Evolutionary conservation across 2,888 invertebrate genomes (phyloP).

Genomic region (Macropis europaea): DNA sequence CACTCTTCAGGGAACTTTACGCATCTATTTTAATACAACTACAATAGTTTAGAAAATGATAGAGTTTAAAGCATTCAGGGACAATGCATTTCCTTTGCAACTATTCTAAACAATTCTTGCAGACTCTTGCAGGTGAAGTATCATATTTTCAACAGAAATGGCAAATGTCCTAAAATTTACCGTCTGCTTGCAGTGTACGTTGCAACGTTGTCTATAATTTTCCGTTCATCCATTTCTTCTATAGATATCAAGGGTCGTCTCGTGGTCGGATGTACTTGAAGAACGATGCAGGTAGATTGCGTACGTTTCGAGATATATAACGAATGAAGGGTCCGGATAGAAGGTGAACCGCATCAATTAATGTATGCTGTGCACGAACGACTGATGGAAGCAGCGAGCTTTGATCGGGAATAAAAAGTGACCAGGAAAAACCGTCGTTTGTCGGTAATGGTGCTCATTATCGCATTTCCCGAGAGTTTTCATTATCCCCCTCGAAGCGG

Average conservation of each 20-base stretch:
- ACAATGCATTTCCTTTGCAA: too few relatives aligned
- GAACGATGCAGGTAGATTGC: neutral
- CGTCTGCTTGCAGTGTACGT: too few relatives aligned
- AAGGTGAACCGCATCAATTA: slow-evolving; percentile 29
- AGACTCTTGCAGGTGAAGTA: too few relatives aligned
- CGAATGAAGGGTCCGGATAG: neutral
- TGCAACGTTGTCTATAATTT: too few relatives aligned
- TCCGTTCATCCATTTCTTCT: too few relatives aligned
- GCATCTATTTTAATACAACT: too few relatives aligned
- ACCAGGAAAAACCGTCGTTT: slow-evolving; percentile 15
- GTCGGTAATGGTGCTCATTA: slow-evolving; percentile 30
- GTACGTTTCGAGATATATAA: neutral
- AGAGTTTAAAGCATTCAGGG: too few relatives aligned
- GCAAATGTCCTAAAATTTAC: too few relatives aligned
- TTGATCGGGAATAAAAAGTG: slow-evolving; percentile 13
- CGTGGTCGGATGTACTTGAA: neutral
- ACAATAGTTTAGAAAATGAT: too few relatives aligned
- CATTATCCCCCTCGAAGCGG: slow-evolving; percentile 14
- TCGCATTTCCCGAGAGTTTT: slow-evolving; percentile 19
- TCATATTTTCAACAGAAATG: too few relatives aligned
- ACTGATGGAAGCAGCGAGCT: neutral
- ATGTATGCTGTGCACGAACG: neutral
- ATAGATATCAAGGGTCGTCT: neutral
- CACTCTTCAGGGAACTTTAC: too few relatives aligned
- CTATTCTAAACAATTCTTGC: too few relatives aligned